Base-by-base conservation (phyloP, 1,140 invertebrate species). In the Drosophila fuyamai region DNA sequence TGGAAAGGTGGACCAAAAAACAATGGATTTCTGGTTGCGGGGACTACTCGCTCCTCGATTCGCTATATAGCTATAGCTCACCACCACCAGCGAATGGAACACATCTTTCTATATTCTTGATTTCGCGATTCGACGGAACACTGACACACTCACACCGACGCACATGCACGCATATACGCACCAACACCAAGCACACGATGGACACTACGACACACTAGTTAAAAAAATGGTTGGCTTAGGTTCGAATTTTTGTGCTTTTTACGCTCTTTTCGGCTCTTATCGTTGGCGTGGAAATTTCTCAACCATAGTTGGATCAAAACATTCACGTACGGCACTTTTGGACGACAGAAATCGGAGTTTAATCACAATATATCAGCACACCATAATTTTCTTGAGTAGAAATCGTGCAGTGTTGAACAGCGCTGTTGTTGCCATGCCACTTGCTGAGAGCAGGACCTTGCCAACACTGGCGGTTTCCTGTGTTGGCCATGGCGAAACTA, bases 51-150 rank as follows among this genome's bases (percentile, higher is more conserved):
- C 65, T 46, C 40, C 46, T 44, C 18, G 50, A 56, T 57, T 59
- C 41, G 54, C 72, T 55, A 43, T 51, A 71, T 86, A 76, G 78
- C 67, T 81, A 76, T 86, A 71, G 65, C 38, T 56, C 67, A 66
- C 62, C 43, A 63, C 55, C 66, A 72, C 68, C 79, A 84, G 66
- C 81, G 80, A 79, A 51, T 51, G 29, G 74, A 76, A 75, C 53
- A 66, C 56, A 77, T 75, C 76, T 88, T 72, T 83, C 88, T 88
- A 67, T 88, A 86, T 88, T 82, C 83, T 86, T 79, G 80, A 76
- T 88, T 81, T 86, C 57, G 83, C 83, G 79, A 81, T 76, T 58
- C 51, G 63, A 88, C 76, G 76, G 76, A 88, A 71, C 66, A 76
- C 58, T 53, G 38, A 76, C 35, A 71, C 65, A 59, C n/a, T n/a